Percentiles rank a stretch among this genome's conserved stretches.
Conservation (phyloP, 2,113 vertebrate species). For the Tylochromis polylepis region DNA sequence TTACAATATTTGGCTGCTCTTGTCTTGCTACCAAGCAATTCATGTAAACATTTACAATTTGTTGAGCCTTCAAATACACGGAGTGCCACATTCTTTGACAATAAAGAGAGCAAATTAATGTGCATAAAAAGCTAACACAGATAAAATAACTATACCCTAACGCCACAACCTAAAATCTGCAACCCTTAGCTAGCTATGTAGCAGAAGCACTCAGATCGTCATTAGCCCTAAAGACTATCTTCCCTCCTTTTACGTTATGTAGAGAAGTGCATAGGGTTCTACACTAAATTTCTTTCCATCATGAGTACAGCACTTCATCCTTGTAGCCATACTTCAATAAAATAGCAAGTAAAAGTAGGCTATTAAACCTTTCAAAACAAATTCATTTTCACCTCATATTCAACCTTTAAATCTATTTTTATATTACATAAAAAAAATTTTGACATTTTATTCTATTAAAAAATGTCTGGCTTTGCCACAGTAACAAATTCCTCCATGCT, state of each 20-base stretch:
- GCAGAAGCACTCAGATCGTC: not conserved
- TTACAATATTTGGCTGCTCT: not conserved
- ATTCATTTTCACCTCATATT: not conserved
- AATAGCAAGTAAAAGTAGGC: not conserved
- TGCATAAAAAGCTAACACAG: not conserved
- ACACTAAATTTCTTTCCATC: not conserved
- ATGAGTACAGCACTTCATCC: not conserved
- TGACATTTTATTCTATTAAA: not conserved
- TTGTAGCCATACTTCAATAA: not conserved
- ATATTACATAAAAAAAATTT: not conserved
- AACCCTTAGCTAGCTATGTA: not conserved
- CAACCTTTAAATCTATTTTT: not conserved
- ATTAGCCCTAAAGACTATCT: not conserved
- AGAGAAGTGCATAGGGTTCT: not conserved
- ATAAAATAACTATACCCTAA: not conserved
- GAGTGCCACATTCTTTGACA: not conserved
- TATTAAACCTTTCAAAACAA: not conserved
- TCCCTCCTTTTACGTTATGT: not conserved
- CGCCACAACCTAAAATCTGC: fast-evolving
- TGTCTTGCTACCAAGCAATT: not conserved
- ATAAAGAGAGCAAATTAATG: not conserved
- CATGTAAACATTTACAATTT: not conserved
- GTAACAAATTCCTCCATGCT: constrained; percentile 14
- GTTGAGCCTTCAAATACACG: not conserved
- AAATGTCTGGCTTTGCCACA: not conserved